Percentiles rank a stretch among this genome's conserved stretches.
These are phyloP conservation scores for Phataginus tricuspis DNA, from an alignment of 2,797 vertebrate genomes.

Conservation along the genomic window DNA sequence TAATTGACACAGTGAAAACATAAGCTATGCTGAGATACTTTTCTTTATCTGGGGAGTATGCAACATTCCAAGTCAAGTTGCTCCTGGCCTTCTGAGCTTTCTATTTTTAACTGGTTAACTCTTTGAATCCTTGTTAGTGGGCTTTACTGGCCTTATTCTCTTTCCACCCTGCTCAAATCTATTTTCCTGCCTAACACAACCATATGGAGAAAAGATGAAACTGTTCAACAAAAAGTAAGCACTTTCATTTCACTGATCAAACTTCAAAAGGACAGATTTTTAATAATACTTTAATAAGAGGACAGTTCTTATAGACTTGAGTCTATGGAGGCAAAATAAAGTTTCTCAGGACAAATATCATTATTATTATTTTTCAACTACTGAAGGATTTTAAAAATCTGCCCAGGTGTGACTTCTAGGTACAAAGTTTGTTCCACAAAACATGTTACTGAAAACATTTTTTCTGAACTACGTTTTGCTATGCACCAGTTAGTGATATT, in stretches of 20 bases:
- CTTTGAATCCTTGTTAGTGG: too few species aligned
- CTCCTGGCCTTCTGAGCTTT: too few species aligned
- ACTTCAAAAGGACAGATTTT: background rate
- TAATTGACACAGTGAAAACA: too few species aligned
- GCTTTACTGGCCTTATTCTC: too few species aligned
- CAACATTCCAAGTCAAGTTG: too few species aligned
- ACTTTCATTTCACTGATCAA: background rate
- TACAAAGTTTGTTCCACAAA: background rate
- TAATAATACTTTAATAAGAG: background rate
- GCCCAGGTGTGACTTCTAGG: background rate
- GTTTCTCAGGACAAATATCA: background rate
- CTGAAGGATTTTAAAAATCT: background rate
- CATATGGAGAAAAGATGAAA: background rate
- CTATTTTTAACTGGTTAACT: too few species aligned
- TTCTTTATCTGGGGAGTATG: too few species aligned
- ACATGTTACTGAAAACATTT: background rate
- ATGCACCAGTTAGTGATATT: background rate
- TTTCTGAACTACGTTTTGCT: conserved; percentile 11
- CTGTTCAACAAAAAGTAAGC: background rate
- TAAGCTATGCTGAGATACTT: too few species aligned
- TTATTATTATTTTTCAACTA: background rate
- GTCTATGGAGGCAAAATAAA: background rate
- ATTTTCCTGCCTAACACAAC: too few species aligned
- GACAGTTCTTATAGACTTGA: background rate
- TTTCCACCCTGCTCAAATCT: too few species aligned